Base-by-base conservation (phyloP, 23 tunicate genomes). In the Trididemnum nubilum region DNA sequence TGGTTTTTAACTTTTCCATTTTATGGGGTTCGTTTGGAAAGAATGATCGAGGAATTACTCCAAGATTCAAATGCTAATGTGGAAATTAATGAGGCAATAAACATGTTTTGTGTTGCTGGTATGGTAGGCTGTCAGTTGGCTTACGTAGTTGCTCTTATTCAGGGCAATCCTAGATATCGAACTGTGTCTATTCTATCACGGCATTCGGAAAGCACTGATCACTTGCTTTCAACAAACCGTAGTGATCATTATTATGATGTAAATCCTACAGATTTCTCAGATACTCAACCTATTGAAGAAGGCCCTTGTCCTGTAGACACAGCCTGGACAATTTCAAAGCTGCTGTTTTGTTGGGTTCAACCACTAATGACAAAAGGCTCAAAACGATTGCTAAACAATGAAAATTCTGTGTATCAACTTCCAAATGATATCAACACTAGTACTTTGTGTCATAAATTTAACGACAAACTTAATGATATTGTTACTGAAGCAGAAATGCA, bases 341-440 rank as follows among this genome's bases (percentile, higher is more conserved):
- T 93, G 35, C 83, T 93, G 23, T 93, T 93, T 72, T 65, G 82
- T 36, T 93, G 98, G 98, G 98, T 87, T 18, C 86, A 84, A 51
- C 89, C 93, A 0, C 52, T 93, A 65, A 88, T 93, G 93, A 79
- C 54, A 0, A 85, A 66, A 54, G 98, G 98, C n/a, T 58, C 87
- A 0, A 49, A 84, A 73, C 38, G 71, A 24, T 30, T 35, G 19
- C 39, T 93, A 73, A 66, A 70, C 34, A 79, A 66, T 35, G 90
- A 73, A 73, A 34, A 34, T 60, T 74, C 92, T 9, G 90, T 85
- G 0, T 93, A 87, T 81, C 44, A 63, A 2, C 83, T 93, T 25
- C 98, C 98, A n/a, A 26, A 34, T 4, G 89, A 88, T 33, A 54
- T 93, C 33, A 80, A 61, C 33, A 87, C 98, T 30, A 52, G 74